Evolutionary conservation across 2,888 invertebrate genomes (phyloP), one percentile per base, ranked within the genome.

Genomic region (Dastarcus helophoroides): DNA sequence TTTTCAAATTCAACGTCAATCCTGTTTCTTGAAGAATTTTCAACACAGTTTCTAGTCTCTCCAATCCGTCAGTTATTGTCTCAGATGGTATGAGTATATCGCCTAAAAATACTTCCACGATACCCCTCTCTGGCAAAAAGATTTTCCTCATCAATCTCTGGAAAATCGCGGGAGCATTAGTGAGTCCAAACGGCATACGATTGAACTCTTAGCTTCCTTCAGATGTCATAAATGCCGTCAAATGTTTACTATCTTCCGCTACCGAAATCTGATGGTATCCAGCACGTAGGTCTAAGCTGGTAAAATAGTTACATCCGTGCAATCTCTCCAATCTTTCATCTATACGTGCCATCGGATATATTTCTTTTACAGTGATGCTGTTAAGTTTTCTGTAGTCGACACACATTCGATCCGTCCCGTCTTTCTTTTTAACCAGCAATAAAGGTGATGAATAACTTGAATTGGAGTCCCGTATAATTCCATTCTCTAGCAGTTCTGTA

Each of bases 211-310:
- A 58, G 6, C 54, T 40, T 2, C 54, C 53, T 13, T 52, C 49
- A 1, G 48, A 48, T 2, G 51, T 58, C 2, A 45, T 43, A 30
- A 40, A 44, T 8, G 38, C 41, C 2, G 42, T 47, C 24, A 41
- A 48, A 3, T 37, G 17, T 17, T 41, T 36, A 3, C 40, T 38
- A 11, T 38, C 38, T 12, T 26, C 35, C n/a, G 38, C 31, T 36
- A 53, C 47, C 1, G 47, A 48, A n/a, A 57, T 53, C 30, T 57
- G 56, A 26, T 46, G 41, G 34, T 47, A 49, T 1, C 52, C 54
- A 10, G 37, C 32, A 2, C 39, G 27, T 37, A 52, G 31, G 33
- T 56, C 51, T 3, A 53, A 32, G 1, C 39, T 37, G 2, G 51
- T 46, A 29, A 45, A 54, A 26, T 37, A 33, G 14, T 30, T 33